Evolutionary conservation across 2,113 vertebrate genomes (phyloP).

Genomic region (Gambusia affinis): DNA sequence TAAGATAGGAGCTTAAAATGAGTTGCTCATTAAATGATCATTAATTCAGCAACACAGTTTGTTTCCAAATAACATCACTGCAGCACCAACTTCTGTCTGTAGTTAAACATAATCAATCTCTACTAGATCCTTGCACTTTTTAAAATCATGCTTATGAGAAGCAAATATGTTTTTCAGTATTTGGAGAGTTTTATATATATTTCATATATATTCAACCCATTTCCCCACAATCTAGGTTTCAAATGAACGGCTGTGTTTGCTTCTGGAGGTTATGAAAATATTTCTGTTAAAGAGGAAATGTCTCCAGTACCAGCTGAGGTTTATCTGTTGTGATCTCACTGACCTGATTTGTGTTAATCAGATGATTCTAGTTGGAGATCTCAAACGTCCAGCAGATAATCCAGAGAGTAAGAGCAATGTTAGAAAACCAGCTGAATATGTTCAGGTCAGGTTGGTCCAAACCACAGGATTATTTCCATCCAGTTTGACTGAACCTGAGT

Average conservation of each 20-base stretch:
- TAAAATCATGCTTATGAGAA: background rate
- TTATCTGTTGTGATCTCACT: background rate
- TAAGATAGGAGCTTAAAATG: slow-evolving; percentile 58
- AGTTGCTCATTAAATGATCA: slow-evolving; percentile 77
- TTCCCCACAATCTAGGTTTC: background rate
- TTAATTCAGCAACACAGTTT: slow-evolving; percentile 72
- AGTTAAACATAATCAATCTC: slow-evolving; percentile 1
- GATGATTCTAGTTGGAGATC: background rate
- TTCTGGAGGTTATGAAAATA: background rate
- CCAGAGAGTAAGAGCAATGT: background rate
- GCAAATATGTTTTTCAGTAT: background rate
- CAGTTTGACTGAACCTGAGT: too few relatives aligned
- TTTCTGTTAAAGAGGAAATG: background rate
- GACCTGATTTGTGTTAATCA: background rate
- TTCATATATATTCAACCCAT: too few relatives aligned
- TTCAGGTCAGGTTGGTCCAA: background rate
- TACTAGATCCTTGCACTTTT: too few relatives aligned
- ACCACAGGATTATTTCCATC: background rate
- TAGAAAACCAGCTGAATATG: background rate
- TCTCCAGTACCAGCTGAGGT: background rate
- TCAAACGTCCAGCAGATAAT: background rate
- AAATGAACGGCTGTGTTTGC: too few relatives aligned
- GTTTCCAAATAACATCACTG: slow-evolving; percentile 47
- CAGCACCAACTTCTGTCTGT: slow-evolving; percentile 6
- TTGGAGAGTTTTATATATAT: background rate